phyloP scores from a whole-genome alignment of 2,113 vertebrate species.

The Corythoichthys haematopterus region DNA sequence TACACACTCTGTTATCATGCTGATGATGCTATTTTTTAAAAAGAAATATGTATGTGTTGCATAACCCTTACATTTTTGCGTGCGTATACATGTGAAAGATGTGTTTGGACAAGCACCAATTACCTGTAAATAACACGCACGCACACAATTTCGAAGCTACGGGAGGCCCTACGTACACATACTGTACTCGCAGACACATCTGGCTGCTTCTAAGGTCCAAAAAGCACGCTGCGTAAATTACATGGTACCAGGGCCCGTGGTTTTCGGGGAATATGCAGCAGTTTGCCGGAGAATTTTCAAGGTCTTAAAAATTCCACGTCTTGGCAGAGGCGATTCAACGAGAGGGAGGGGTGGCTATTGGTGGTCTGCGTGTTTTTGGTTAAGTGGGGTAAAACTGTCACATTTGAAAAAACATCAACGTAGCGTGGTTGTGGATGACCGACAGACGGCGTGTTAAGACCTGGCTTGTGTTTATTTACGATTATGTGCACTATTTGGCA shows the following conservation, averaged over 20 bases:
- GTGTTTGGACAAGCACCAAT: slow-evolving; percentile 58
- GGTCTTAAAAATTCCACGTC: slow-evolving; percentile 25
- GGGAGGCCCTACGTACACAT: slow-evolving; percentile 41
- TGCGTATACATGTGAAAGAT: slow-evolving; percentile 38
- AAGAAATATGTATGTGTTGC: neutral
- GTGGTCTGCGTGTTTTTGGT: neutral
- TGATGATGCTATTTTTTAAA: neutral
- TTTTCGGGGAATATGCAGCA: slow-evolving; percentile 44
- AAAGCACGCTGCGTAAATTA: slow-evolving; percentile 69
- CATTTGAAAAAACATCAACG: slow-evolving; percentile 12
- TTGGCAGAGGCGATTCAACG: neutral
- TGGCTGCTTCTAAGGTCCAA: slow-evolving; percentile 67
- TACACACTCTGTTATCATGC: neutral
- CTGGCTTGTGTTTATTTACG: slow-evolving; percentile 52
- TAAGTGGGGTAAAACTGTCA: neutral
- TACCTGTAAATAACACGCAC: slow-evolving; percentile 28
- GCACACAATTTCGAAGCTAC: slow-evolving; percentile 29
- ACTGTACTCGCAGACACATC: slow-evolving; percentile 56
- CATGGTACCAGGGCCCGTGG: slow-evolving; percentile 59
- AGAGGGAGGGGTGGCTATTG: neutral
- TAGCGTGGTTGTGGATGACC: slow-evolving; percentile 31
- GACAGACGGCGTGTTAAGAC: slow-evolving; percentile 47
- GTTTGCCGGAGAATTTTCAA: slow-evolving; percentile 48
- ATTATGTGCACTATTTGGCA: slow-evolving; percentile 21
- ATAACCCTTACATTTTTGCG: slow-evolving; percentile 34